Conservation (phyloP, 2,113 vertebrate species). For the Maccullochella peelii region DNA sequence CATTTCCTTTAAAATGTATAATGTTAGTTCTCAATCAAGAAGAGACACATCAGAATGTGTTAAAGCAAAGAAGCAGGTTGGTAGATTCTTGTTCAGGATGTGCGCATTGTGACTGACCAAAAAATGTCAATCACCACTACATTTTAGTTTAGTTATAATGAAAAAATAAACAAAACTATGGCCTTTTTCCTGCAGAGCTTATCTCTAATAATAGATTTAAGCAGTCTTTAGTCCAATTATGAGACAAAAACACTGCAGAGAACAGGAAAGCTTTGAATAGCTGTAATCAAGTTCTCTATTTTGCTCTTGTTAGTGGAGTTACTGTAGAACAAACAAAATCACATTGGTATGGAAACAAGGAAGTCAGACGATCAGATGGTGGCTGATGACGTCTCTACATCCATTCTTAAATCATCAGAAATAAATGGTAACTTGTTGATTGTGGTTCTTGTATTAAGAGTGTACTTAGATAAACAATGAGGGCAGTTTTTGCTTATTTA, state of each 20-base stretch:
- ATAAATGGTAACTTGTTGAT: background rate
- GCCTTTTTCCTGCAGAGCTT: background rate
- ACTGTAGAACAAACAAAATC: constrained; percentile 20
- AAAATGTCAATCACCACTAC: background rate
- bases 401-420: constrained; percentile 15
- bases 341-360: background rate
- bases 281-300: constrained; percentile 8
- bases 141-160: background rate
- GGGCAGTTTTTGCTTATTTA: background rate
- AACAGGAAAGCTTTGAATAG: constrained; percentile 1
- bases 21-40: background rate
- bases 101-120: background rate
- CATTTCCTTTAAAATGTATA: constrained; percentile 10
- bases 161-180: background rate
- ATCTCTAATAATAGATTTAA: background rate
- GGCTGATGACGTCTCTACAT: background rate
- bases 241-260: constrained; percentile 14
- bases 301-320: background rate
- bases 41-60: background rate
- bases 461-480: background rate
- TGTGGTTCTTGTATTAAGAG: background rate
- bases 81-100: background rate
- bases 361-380: constrained; percentile 6
- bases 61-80: background rate
- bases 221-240: background rate